Conservation (phyloP, 2,113 vertebrate species). For the Percopsis transmontana region DNA sequence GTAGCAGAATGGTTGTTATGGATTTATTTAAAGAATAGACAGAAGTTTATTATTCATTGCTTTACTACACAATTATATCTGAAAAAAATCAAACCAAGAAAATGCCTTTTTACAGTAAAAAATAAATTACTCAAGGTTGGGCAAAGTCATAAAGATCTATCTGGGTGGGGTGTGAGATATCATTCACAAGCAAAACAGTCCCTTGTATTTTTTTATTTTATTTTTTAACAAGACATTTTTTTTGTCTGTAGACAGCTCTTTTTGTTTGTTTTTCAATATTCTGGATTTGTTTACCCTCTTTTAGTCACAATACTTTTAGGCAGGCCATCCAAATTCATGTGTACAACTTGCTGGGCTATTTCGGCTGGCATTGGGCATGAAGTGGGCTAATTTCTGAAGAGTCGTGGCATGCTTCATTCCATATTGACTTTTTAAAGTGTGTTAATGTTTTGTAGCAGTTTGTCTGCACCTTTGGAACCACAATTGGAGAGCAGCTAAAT, state of each 20-base stretch:
- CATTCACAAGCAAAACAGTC: slow-evolving; percentile 59
- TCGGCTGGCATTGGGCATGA: slow-evolving; percentile 12
- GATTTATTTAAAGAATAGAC: slow-evolving; percentile 79
- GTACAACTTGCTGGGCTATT: neutral
- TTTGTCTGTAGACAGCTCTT: slow-evolving; percentile 35
- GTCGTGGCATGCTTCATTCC: slow-evolving; percentile 35
- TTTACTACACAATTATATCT: slow-evolving; percentile 82
- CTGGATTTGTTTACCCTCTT: neutral
- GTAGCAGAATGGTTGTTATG: slow-evolving; percentile 80
- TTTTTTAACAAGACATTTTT: slow-evolving; percentile 1
- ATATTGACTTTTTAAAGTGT: slow-evolving; percentile 11
- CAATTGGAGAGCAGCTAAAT: slow-evolving; percentile 31
- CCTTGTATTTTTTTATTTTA: slow-evolving; percentile 36
- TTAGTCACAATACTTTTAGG: slow-evolving; percentile 1
- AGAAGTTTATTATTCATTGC: slow-evolving; percentile 81
- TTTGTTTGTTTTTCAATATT: slow-evolving; percentile 20
- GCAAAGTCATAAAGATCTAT: slow-evolving; percentile 75
- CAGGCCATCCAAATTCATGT: neutral
- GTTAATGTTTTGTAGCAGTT: slow-evolving; percentile 2
- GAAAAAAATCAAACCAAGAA: slow-evolving; percentile 79
- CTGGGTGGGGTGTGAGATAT: slow-evolving; percentile 62
- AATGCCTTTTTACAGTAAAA: slow-evolving; percentile 82
- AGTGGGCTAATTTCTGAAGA: slow-evolving; percentile 8
- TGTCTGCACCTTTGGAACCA: slow-evolving; percentile 20
- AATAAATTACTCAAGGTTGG: slow-evolving; percentile 73